Conservation (phyloP, 2,113 vertebrate genomes). For the Electrona antarctica region DNA sequence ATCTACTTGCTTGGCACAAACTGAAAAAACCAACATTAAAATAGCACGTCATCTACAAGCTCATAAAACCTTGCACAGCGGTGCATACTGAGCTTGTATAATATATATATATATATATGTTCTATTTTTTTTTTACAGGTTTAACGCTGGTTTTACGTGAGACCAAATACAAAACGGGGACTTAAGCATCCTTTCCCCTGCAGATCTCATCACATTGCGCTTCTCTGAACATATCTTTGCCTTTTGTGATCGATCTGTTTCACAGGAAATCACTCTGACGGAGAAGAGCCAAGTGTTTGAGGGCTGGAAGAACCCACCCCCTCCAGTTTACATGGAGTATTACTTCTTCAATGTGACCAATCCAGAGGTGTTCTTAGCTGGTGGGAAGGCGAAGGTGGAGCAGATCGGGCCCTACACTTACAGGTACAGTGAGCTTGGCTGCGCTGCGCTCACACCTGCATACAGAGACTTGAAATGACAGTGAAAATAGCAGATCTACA, state of each 20-base stretch:
- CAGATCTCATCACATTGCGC: background rate
- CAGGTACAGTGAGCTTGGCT: constrained; percentile 76
- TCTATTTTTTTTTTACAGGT: background rate
- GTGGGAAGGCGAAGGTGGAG: constrained; percentile 83
- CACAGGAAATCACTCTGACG: constrained; percentile 86
- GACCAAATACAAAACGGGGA: background rate
- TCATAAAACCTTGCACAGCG: no score
- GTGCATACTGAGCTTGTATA: background rate
- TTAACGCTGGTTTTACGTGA: no score
- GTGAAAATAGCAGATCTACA: no score
- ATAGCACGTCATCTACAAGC: no score
- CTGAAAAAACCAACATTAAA: constrained; percentile 12
- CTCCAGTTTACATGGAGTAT: constrained; percentile 94
- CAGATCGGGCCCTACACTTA: constrained; percentile 95
- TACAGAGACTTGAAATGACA: no score
- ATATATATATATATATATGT: background rate
- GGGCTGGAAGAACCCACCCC: constrained; percentile 91
- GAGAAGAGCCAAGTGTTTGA: constrained; percentile 87
- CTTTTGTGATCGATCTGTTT: constrained; percentile 7
- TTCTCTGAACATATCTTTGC: background rate
- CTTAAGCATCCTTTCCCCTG: no score
- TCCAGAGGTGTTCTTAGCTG: constrained; percentile 86
- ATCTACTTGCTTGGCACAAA: constrained; percentile 16
- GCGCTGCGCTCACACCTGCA: no score
- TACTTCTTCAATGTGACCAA: constrained; percentile 97